Evolutionary conservation across 2,113 vertebrate species (phyloP).

Genomic region (Phaethornis superciliosus): DNA sequence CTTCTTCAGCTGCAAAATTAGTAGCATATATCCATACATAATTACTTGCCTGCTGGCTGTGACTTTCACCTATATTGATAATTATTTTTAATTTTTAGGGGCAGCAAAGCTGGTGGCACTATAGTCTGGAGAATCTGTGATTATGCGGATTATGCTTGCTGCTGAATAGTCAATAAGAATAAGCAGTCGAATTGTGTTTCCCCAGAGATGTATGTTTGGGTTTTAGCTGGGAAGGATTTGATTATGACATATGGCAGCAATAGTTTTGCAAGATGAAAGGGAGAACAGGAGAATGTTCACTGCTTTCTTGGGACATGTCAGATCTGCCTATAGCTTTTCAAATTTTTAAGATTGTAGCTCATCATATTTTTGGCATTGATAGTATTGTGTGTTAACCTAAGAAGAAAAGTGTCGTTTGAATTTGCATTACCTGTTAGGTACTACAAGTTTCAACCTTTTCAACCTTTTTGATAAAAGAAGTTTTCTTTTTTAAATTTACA

Average conservation of each 20-base stretch:
- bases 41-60: neutral
- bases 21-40: neutral
- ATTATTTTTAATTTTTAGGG: neutral
- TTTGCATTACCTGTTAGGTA: neutral
- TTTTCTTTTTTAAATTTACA: neutral
- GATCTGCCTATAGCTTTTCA: neutral
- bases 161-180: neutral
- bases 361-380: neutral
- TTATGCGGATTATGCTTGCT: constrained; percentile 6
- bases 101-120: neutral
- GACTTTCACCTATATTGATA: neutral
- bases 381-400: neutral
- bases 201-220: neutral
- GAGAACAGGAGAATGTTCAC: neutral
- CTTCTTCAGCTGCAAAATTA: constrained; percentile 10
- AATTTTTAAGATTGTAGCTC: neutral
- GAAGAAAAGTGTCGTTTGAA: neutral
- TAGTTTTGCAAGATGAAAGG: constrained; percentile 2
- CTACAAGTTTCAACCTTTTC: neutral
- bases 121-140: neutral
- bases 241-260: constrained; percentile 16
- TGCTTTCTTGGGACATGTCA: neutral
- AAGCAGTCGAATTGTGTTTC: constrained; percentile 22
- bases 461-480: neutral
- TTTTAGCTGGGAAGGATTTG: constrained; percentile 22